Conservation (phyloP, 2,797 vertebrate species). For the Neomorphus geoffroyi region DNA sequence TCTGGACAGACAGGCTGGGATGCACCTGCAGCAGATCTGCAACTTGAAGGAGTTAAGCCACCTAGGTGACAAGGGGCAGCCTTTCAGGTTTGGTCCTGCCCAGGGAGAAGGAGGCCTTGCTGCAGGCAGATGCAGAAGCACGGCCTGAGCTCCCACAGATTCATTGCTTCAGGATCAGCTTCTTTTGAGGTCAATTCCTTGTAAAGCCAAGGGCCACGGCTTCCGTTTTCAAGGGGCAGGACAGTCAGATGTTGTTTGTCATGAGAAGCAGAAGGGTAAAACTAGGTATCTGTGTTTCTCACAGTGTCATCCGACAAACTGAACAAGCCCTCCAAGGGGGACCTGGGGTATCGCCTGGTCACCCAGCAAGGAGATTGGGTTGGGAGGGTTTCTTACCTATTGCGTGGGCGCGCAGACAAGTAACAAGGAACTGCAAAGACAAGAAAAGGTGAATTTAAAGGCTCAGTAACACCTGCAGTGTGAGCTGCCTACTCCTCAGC, state of each 20-base stretch:
- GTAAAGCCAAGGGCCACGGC: background rate
- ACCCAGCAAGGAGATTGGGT: background rate
- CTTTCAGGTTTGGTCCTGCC: background rate
- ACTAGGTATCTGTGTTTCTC: background rate
- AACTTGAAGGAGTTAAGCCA: background rate
- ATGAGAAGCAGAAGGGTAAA: background rate
- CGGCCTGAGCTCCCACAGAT: background rate
- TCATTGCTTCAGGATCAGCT: background rate
- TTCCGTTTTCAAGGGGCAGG: background rate
- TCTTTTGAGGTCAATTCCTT: background rate
- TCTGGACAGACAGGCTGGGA: background rate
- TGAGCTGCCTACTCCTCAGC: background rate
- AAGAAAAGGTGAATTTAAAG: background rate
- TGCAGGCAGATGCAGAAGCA: background rate
- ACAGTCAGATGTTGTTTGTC: background rate
- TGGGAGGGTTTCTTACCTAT: constrained; percentile 14
- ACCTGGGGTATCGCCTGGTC: accelerated
- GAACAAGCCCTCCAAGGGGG: accelerated
- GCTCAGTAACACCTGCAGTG: background rate
- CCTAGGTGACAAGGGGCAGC: background rate
- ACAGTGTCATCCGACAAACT: accelerated
- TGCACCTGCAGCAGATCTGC: background rate
- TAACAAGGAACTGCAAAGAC: background rate
- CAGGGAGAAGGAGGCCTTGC: background rate
- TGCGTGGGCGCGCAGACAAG: accelerated